phyloP scores from a whole-genome alignment of 1,140 invertebrate genomes.

The Pogonomyrmex barbatus region DNA sequence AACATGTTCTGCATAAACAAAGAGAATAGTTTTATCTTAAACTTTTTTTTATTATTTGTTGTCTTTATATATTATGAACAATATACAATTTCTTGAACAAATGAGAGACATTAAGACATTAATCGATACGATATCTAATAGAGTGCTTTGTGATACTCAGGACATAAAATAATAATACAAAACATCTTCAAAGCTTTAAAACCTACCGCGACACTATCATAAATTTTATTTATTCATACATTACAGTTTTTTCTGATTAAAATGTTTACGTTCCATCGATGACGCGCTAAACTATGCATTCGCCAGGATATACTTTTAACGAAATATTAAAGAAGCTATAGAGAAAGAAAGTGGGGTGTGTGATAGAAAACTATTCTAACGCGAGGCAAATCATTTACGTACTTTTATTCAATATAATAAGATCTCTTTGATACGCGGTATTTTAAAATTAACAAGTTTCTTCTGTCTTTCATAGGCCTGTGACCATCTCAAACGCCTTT shows the following conservation, averaged over 20 bases:
- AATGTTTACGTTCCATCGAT: not conserved
- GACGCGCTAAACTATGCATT: no score
- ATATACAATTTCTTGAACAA: not conserved
- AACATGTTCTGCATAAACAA: no score
- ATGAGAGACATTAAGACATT: not conserved
- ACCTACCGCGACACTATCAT: not conserved
- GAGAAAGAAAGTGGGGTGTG: no score
- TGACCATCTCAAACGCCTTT: constrained; percentile 37
- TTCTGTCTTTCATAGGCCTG: not conserved
- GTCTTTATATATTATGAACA: not conserved
- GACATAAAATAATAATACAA: constrained; percentile 37
- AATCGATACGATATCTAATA: not conserved
- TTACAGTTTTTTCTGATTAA: not conserved
- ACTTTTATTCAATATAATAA: not conserved
- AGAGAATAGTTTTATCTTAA: no score
- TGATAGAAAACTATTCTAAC: no score
- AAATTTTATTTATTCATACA: constrained; percentile 26
- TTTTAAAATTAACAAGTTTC: constrained; percentile 49
- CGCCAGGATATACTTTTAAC: no score
- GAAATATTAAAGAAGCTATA: no score
- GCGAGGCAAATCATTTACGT: no score
- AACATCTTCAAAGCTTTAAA: constrained; percentile 7
- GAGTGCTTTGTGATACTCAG: not conserved
- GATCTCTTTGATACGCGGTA: constrained; percentile 48
- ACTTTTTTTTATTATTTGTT: no score